Base-by-base conservation (phyloP, 2,797 vertebrate species). In the Tragopan temminckii region DNA sequence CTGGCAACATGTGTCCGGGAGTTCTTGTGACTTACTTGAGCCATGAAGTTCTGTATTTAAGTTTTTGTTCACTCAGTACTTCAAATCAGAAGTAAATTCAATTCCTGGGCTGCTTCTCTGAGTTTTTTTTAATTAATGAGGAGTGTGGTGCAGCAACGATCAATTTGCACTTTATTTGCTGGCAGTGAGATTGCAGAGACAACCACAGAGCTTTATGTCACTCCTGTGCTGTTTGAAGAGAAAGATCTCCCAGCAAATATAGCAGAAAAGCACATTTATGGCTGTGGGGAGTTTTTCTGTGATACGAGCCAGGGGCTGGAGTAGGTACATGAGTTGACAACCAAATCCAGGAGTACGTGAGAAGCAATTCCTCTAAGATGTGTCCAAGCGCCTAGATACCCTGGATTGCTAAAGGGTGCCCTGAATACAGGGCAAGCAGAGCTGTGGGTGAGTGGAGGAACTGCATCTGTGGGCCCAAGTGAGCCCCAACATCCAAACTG, bases 111-210 rank as follows among this genome's bases (percentile, higher is more conserved):
- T 29, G 10, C 48, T 95, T 80, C 55, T 92, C 35, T 57, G 11
- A 83, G 33, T 7, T 57, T 87, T 92, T 92, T 84, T 66, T 3
- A 33, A 82, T 87, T 82, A 55, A 80, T 69, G 57, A 77, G 35
- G 50, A 91, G 8, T 75, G 42, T 88, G 21, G 17, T 66, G 71
- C 42, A 62, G 35, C 55, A 59, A 15, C 29, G 45, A 64, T 75
- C 53, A 55, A 15, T 92, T 88, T 88, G 63, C 85, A 31, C 38
- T 89, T 53, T 81, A 45, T 71, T 79, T 85, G 45, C 55, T 89
- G 58, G 23, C 24, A 78, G 14, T 43, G 48, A 24, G 42, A 90
- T 85, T 19, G 21, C 27, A 50, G 68, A 85, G 48, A 58, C 23
- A 6, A 14, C n/a, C 31, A 16, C 46, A 1, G 8, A 43, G 42